Evolutionary conservation across 2,888 invertebrate species (phyloP), one percentile per base, ranked within the genome.

Genomic region (Maniola hyperantus): DNA sequence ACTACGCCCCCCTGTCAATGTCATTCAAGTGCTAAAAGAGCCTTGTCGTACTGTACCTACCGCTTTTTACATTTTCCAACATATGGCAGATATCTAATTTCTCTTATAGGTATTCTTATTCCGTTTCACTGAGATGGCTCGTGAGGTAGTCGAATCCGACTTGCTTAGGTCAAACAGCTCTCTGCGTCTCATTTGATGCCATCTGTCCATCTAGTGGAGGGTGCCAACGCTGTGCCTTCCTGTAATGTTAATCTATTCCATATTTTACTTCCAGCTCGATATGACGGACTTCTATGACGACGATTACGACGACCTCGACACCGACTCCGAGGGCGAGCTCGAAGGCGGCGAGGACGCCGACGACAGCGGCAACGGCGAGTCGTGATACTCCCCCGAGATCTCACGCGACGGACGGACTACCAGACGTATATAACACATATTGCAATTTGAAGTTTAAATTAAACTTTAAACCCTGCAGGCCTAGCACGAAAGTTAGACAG

Each of bases 201-300:
- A 26, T 26, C 26, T 26, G 26, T 26, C 26, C 26, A 26, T 4
- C 26, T 26, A 26, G 26, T 26, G 26, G 26, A 26, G 26, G 4
- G 26, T 26, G 26, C 26, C 26, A 26, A 26, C 1, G 26, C 26
- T 26, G 26, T 26, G 26, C 26, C 26, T 26, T 26, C 26, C 26
- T 26, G 26, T 26, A 48, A 46, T 8, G n/a, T 5, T 15, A 34
- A 10, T 44, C 26, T 44, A 48, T 64, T 82, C 0, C 20, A 7
- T 18, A 11, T 20, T 81, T 8, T 36, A 34, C 10, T 57, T 42
- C 57, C 93, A 94, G 87, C 90, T 96, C 76, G 99, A 99, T 86
- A 97, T 98, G 95, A 97, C 97, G 74, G 99, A 99, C 87, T 98
- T 98, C 90, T 98, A 98, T 92, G 98, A 98, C 82, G 98, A 98